These are phyloP conservation scores for Idris sp. DNA, from an alignment of 1,140 invertebrate species.

Conservation along the genomic window DNA sequence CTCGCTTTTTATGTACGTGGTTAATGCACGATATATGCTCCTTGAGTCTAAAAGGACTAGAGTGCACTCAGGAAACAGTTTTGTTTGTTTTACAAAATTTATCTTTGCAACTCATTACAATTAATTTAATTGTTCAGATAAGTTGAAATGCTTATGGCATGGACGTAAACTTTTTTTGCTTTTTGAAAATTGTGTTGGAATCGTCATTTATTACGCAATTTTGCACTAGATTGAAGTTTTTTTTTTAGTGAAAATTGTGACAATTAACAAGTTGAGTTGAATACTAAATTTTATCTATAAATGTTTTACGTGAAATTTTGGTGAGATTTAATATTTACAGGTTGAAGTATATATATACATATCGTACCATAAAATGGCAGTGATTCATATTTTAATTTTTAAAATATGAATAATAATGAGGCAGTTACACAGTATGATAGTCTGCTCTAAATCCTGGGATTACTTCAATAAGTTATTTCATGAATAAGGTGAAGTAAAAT, in stretches of 20 bases:
- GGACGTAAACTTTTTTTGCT: neutral
- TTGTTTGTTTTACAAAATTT: slow-evolving; percentile 54
- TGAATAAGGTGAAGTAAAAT: neutral
- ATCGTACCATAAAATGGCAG: slow-evolving; percentile 6
- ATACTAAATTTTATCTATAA: neutral
- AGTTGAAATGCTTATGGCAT: slow-evolving; percentile 8
- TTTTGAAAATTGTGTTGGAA: slow-evolving; percentile 3
- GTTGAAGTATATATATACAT: neutral
- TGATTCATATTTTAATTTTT: slow-evolving; percentile 5
- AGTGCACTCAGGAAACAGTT: slow-evolving; percentile 65
- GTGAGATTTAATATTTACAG: slow-evolving; percentile 1
- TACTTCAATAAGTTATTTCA: slow-evolving; percentile 6
- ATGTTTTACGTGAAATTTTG: neutral
- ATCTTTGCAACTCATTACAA: slow-evolving; percentile 33
- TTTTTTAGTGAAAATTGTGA: too few relatives aligned
- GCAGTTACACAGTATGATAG: slow-evolving; percentile 1
- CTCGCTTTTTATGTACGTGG: slow-evolving; percentile 56
- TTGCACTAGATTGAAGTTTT: too few relatives aligned
- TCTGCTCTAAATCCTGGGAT: neutral
- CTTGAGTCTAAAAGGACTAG: slow-evolving; percentile 66
- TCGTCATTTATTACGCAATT: neutral
- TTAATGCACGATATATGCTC: slow-evolving; percentile 63
- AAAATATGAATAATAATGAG: slow-evolving; percentile 3
- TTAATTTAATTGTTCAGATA: slow-evolving; percentile 47
- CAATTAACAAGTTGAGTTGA: neutral